Evolutionary conservation across 2,797 vertebrate species (phyloP), one percentile per base, ranked within the genome.

Genomic region (Danio jaintianensis): DNA sequence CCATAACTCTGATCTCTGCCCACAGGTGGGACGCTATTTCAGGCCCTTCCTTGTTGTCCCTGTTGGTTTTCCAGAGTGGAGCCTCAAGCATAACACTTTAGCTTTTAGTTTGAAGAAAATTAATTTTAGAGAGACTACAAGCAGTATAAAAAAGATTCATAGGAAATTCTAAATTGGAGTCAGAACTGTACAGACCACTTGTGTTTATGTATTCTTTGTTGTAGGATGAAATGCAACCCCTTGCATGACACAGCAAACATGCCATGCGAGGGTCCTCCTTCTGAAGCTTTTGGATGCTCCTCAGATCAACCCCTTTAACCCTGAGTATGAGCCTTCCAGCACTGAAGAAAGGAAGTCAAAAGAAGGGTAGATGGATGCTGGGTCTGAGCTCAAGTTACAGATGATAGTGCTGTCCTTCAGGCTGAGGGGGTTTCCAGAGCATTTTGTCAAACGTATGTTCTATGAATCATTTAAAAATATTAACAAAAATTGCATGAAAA

Each of bases 21-120:
- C 92, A 93, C 94, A 94, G 93, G 91, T 94, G 94, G 83, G 71
- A 73, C 45, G 76, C 93, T 94, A 94, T 94, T 93, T 93, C 82
- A 81, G 91, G 90, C 72, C 8, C 52, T 74, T 74, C 80, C 89
- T 93, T 93, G 89, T 92, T 90, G 89, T 92, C 84, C 61, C 86
- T 73, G 45, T 62, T 84, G 85, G 83, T 85, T 78, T 66, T 72
- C 75, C 80, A 81, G 79, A 63, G 55, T 83, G 52, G 84, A 89
- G 80, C 75, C 77, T 77, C 82, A 55, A 42, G 53, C 20, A 6
- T 50, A 69, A 47, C n/a, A 72, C 72, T 68, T 82, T 59, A 63
- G 40, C 72, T 66, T 69, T 47, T 52, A 20, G 82, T 79, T 75
- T 84, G 63, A 82, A 75, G 79, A 78, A 84, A 82, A 62, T 74